Evolutionary conservation across 2,888 invertebrate species (phyloP).

Genomic region (Beris morrisii): DNA sequence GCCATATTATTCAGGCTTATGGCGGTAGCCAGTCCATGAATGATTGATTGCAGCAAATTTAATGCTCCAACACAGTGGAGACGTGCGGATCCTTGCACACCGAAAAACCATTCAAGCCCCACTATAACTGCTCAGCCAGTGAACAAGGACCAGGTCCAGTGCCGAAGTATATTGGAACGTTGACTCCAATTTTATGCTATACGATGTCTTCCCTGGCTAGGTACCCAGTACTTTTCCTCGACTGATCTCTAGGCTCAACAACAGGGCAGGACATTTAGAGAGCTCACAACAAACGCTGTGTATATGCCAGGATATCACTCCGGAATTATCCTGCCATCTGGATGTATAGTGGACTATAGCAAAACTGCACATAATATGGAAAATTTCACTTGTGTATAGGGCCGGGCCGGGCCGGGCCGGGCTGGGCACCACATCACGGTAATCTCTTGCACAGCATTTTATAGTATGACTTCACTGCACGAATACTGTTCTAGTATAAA

Average conservation of each 20-base stretch:
- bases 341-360: no score
- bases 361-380: neutral
- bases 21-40: slow-evolving; percentile 37
- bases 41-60: slow-evolving; percentile 40
- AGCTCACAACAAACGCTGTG: slow-evolving; percentile 18
- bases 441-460: slow-evolving; percentile 25
- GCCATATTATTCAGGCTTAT: slow-evolving; percentile 37
- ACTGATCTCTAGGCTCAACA: slow-evolving; percentile 21
- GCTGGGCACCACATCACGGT: neutral
- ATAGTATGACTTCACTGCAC: slow-evolving; percentile 33
- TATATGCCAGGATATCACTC: no score
- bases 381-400: slow-evolving; percentile 2
- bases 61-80: slow-evolving; percentile 34
- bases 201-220: slow-evolving; percentile 19
- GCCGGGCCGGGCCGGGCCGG: neutral
- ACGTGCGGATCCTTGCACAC: slow-evolving; percentile 22
- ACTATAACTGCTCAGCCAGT: no score
- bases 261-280: slow-evolving; percentile 26
- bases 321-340: no score
- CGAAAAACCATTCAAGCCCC: slow-evolving; percentile 1
- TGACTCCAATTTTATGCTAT: slow-evolving; percentile 14
- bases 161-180: neutral
- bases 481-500: slow-evolving; percentile 32
- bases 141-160: no score
- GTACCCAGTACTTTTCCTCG: neutral